A percentile compares a stretch with the other conserved stretches of the same genome.
phyloP scores from a whole-genome alignment of 2,113 vertebrate species.

The Marcusenius ussheri region DNA sequence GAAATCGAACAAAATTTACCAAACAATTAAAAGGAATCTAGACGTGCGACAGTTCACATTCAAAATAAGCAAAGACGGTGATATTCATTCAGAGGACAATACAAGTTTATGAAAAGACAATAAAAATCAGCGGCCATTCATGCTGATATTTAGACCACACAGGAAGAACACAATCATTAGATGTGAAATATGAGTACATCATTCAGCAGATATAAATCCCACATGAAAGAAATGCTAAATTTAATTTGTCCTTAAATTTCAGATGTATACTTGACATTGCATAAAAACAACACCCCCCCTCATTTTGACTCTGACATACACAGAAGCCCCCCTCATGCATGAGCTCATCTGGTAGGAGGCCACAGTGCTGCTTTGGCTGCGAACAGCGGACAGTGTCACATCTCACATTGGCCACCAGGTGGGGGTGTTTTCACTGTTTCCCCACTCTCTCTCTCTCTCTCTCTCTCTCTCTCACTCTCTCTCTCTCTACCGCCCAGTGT shows the following conservation, averaged over 20 bases:
- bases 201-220: neutral
- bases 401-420: slow-evolving; percentile 48
- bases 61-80: neutral
- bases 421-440: slow-evolving; percentile 45
- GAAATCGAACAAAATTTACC: neutral
- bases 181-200: neutral
- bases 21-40: neutral
- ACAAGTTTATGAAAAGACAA: neutral
- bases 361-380: neutral
- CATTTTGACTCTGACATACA: neutral
- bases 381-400: neutral
- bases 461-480: slow-evolving; percentile 6
- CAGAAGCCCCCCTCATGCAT: neutral
- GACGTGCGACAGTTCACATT: neutral
- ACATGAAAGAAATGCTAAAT: neutral
- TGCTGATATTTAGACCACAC: neutral
- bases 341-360: neutral
- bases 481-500: slow-evolving; percentile 25
- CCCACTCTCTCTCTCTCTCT: neutral
- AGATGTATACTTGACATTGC: neutral
- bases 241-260: neutral
- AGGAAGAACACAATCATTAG: neutral
- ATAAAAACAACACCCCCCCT: neutral
- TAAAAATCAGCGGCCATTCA: neutral
- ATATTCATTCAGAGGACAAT: neutral